Evolutionary conservation across 2,888 invertebrate species (phyloP), one percentile per base, ranked within the genome.

Genomic region (Ectemnius continuus): DNA sequence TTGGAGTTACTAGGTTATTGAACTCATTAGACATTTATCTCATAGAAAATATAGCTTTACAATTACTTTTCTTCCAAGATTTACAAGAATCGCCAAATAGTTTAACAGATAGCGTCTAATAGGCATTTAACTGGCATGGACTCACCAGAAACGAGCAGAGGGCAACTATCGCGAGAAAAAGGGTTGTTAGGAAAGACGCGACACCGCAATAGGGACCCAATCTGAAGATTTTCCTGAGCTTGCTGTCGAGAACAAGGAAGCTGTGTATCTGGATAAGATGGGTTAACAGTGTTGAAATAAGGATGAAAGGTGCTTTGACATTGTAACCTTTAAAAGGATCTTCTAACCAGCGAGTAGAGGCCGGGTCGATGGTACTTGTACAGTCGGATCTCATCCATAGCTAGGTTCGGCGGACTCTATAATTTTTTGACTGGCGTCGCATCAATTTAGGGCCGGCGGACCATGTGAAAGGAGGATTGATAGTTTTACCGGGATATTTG

Each of bases 181-280:
- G 46, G 60, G 77, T 79, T n/a, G 84, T 84, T 59, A 89, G 63
- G 11, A 85, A 70, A 5, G 86, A 84, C 28, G 89, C 73, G 59
- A 79, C 64, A 57, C 86, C 87, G 74, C 84, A 86, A 8, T 86
- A 73, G 5, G 84, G 81, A 28, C 78, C 85, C 8, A 89, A 74
- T 57, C 84, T 78, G 45, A 90, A 81, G 66, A 83, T 69, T 6
- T 76, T 77, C 58, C 87, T 81, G 20, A 90, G 77, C 58, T 88
- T 84, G 48, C 84, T 80, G 76, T 90, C 90, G 14, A 76, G 75
- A 64, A 85, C 46, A 66, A 88, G 76, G 46, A 86, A 86, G 68
- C 84, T 79, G 79, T 89, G 86, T 45, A 89, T 82, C 90, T 90
- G 80, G 46, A 81, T 83, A 57, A 28, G 52, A 73, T n/a, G 36